Percentiles rank a stretch among this genome's conserved stretches.
Evolutionary conservation across 2,797 vertebrate genomes (phyloP).

Genomic region (Chaetophractus vellerosus): DNA sequence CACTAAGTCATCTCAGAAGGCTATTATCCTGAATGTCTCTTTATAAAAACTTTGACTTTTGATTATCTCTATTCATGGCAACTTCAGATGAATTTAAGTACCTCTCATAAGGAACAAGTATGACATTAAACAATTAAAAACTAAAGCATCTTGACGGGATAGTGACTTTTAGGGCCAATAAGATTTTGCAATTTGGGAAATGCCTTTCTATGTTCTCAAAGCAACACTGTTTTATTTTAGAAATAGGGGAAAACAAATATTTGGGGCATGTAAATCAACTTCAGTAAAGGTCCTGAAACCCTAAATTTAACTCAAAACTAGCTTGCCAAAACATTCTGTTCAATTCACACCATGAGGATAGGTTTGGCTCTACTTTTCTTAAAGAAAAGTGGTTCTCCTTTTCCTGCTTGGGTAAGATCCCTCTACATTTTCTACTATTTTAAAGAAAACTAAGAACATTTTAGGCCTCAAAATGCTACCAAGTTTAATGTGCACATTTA

Average conservation of each 20-base stretch:
- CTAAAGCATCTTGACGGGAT: not conserved
- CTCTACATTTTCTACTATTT: not conserved
- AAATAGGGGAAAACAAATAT: not conserved
- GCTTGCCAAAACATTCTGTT: not conserved
- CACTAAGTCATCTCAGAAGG: not conserved
- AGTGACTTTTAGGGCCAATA: not conserved
- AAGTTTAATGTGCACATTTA: not conserved
- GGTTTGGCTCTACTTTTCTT: too few species aligned
- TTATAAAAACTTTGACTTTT: not conserved
- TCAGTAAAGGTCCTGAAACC: not conserved
- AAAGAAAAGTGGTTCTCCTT: not conserved
- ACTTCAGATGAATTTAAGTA: not conserved
- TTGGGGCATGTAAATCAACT: not conserved
- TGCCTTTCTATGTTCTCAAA: not conserved
- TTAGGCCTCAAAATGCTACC: conserved; percentile 28
- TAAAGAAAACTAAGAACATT: conserved; percentile 23
- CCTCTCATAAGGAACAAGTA: not conserved
- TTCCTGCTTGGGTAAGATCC: not conserved
- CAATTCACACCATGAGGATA: not conserved
- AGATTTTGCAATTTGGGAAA: not conserved
- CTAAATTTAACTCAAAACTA: not conserved
- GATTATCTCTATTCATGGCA: not conserved
- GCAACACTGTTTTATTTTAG: not conserved
- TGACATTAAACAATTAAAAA: not conserved
- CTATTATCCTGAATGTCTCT: not conserved